Base-by-base conservation (phyloP, 1,140 invertebrate genomes). In the Drosophila albomicans region DNA sequence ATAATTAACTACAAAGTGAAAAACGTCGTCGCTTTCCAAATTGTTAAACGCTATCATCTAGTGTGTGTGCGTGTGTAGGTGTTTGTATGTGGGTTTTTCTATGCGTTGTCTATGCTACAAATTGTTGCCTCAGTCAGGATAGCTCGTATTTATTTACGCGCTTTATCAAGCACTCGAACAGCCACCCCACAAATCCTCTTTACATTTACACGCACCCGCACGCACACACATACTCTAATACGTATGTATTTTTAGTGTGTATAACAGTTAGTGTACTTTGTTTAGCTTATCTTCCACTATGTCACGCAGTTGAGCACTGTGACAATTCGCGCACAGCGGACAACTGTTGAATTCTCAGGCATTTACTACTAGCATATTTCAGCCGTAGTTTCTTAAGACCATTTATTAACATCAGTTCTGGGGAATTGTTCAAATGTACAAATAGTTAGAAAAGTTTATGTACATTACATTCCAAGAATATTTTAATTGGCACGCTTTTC, bases 1-100 rank as follows among this genome's bases (percentile, higher is more conserved):
- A 69, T 84, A 82, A 84, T 84, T 79, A 84, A 65, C 65, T 43
- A 67, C 64, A 73, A 79, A 77, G 48, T 73, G 65, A 72, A 58
- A 78, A 66, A 41, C 35, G 13, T 35, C 32, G 51, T 16, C 57
- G 28, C 41, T 43, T 43, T 43, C n/a, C n/a, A 13, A 43, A 43
- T n/a, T 43, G 41, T 43, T 43, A 4, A 43, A 13, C 41, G 41
- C 35, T 10, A 38, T 8, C 35, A 38, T 38, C 35, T 15, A 32
- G 15, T 20, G 48, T 20, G 49, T 28, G 25, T 52, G 5, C 13
- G 11, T 30, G 25, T 52, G 25, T 52, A n/a, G 28, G 11, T 52
- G 25, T 30, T 20, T 28, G 38, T n/a, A 6, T 28, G 20, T 25
- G 58, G n/a, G 13, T 61, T n/a, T 61, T 2, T 43, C 28, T 11